Evolutionary conservation across 2,888 invertebrate genomes (phyloP).

Genomic region (Ephialtes manifestator): DNA sequence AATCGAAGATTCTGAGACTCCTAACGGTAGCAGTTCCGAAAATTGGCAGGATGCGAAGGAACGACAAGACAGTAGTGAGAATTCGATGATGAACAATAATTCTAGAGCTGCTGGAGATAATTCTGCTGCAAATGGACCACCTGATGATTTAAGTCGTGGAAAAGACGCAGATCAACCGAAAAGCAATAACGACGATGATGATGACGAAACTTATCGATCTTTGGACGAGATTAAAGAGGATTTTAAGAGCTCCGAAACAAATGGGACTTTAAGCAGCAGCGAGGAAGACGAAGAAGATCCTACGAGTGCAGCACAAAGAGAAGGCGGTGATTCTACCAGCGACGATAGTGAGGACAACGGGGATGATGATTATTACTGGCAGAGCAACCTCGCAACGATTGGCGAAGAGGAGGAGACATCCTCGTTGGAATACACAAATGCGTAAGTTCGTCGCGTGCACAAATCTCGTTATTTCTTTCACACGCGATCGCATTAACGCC

Average conservation of each 20-base stretch:
- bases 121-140: neutral
- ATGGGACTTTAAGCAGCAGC: slow-evolving; percentile 57
- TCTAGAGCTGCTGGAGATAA: slow-evolving; percentile 8
- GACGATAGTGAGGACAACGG: slow-evolving; percentile 82
- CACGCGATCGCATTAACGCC: neutral
- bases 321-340: slow-evolving; percentile 87
- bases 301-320: slow-evolving; percentile 75
- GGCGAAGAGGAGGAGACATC: slow-evolving; percentile 89
- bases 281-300: slow-evolving; percentile 60
- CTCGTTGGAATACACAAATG: slow-evolving; percentile 80
- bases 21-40: slow-evolving; percentile 54
- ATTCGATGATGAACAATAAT: neutral
- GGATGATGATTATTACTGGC: slow-evolving; percentile 82
- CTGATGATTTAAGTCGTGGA: neutral
- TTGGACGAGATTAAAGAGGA: slow-evolving; percentile 74
- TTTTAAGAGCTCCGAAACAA: slow-evolving; percentile 52
- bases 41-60: slow-evolving; percentile 70
- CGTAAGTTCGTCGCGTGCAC: slow-evolving; percentile 75
- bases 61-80: slow-evolving; percentile 59
- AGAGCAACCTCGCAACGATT: slow-evolving; percentile 89
- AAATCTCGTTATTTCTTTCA: neutral
- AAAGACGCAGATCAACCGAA: neutral
- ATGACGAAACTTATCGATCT: slow-evolving; percentile 74
- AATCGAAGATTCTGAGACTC: slow-evolving; percentile 58
- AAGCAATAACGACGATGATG: slow-evolving; percentile 53